Conservation (phyloP, 92 coral and sea anemone genomes). For the Nematostella vectensis region DNA sequence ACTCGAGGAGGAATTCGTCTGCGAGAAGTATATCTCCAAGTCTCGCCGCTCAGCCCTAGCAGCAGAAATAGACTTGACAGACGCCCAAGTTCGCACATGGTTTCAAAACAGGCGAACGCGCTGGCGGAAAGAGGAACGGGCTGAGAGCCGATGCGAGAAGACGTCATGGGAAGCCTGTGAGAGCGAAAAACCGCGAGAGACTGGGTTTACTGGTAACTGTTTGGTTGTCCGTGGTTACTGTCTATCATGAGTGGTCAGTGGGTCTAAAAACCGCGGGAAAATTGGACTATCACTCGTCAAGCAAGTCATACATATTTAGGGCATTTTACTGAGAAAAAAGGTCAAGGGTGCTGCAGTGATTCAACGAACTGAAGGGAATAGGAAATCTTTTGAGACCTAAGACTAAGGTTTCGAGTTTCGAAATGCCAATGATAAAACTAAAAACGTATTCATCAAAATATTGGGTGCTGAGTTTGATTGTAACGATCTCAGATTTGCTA, state of each 20-base stretch:
- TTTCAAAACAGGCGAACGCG: conserved; percentile 84
- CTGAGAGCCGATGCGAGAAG: conserved; percentile 32
- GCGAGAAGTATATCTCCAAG: conserved; percentile 81
- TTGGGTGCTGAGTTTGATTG: too few species aligned
- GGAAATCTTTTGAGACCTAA: too few species aligned
- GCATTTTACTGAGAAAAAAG: too few species aligned
- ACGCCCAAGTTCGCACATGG: conserved; percentile 88
- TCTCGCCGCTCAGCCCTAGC: conserved; percentile 74
- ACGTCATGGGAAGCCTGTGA: conserved; percentile 15
- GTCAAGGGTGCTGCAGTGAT: too few species aligned
- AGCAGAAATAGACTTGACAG: conserved; percentile 61
- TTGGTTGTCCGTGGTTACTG: conserved; percentile 2
- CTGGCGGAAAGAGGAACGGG: conserved; percentile 83
- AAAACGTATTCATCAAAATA: too few species aligned
- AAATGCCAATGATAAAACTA: too few species aligned
- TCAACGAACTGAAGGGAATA: too few species aligned
- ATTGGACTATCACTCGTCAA: too few species aligned
- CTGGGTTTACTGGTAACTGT: background rate
- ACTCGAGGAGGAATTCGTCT: conserved; percentile 72
- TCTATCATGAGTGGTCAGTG: background rate
- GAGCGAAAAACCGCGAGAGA: background rate
- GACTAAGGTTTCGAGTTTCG: too few species aligned
- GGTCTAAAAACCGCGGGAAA: too few species aligned
- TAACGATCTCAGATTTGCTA: too few species aligned
- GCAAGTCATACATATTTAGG: too few species aligned